Evolutionary conservation across 2,113 vertebrate genomes (phyloP), one percentile per base, ranked within the genome.

Genomic region (Uropsilus gracilis): DNA sequence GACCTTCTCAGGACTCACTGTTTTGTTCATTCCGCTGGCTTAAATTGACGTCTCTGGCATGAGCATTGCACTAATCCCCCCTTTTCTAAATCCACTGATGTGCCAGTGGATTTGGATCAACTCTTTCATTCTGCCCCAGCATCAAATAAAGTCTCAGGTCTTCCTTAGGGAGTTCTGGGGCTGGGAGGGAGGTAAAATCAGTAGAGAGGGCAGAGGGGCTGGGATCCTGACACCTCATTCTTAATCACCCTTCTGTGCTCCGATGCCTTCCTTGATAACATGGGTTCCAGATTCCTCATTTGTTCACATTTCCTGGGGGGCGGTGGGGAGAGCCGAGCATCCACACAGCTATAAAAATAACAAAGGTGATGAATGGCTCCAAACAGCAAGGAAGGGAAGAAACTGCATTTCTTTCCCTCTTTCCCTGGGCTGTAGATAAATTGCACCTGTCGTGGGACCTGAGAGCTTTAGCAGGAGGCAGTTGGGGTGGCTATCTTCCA

Each of bases 321-420:
- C 13, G 4, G 32, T 0, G 8, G 72, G 64, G 80, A 71, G 63
- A 84, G 69, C 53, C 2, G 10, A 88, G 89, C 63, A 17, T n/a
- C 90, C 68, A 90, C 66, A n/a, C 85, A 85, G 94, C 76, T 98
- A 90, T 91, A 98, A 98, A 98, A 98, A 97, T 97, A 98, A 97
- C 71, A 83, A 90, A 97, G 97, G 96, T 98, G 98, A 98, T 98
- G 96, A 97, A 98, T 98, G 97, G 95, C 96, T 95, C 94, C 63
- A 89, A 77, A 91, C 68, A 77, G 92, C 94, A 86, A 95, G 97
- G 92, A 97, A 96, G 93, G 96, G 95, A 96, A 98, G 97, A 53
- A 97, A 96, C 30, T 87, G 97, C 93, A 87, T 97, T 97, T 96
- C 46, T 73, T 77, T 55, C 75, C 89, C 3, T 44, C 93, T 73